Conservation (phyloP, 2,797 vertebrate species). For the Neosalanx taihuensis region DNA sequence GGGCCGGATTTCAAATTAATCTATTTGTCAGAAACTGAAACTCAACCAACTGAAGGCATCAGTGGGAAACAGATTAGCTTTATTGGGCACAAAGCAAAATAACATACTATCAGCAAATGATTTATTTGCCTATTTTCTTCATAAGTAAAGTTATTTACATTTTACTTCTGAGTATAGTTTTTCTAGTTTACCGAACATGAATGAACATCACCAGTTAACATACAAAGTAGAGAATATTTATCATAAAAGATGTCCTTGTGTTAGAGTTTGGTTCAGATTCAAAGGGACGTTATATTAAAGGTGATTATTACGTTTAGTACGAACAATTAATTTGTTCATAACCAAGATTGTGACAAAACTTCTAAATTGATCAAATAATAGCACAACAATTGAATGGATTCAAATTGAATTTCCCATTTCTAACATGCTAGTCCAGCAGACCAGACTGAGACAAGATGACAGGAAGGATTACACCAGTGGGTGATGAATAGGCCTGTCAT, state of each 20-base stretch:
- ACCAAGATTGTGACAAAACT: background rate
- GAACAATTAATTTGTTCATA: background rate
- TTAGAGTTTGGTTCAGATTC: background rate
- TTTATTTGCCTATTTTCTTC: background rate
- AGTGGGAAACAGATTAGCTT: constrained; percentile 38
- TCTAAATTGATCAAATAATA: too few relatives aligned
- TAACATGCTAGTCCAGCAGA: constrained; percentile 46
- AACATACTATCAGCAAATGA: background rate
- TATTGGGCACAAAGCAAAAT: constrained; percentile 1
- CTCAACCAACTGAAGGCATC: constrained; percentile 8
- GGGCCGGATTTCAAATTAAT: constrained; percentile 55
- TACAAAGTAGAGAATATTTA: background rate
- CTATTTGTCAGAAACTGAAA: constrained; percentile 28
- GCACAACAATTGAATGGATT: background rate
- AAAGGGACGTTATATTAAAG: background rate
- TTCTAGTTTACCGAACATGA: background rate
- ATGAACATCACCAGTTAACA: background rate
- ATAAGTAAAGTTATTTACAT: too few relatives aligned
- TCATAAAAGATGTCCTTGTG: background rate
- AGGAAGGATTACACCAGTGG: constrained; percentile 49
- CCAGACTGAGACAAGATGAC: constrained; percentile 59
- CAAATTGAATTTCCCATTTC: constrained; percentile 37
- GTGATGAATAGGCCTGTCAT: constrained; percentile 75
- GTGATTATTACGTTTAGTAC: background rate
- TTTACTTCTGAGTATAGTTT: too few relatives aligned